Conservation (phyloP, 2,113 vertebrate genomes). For the Ptyas mucosa region DNA sequence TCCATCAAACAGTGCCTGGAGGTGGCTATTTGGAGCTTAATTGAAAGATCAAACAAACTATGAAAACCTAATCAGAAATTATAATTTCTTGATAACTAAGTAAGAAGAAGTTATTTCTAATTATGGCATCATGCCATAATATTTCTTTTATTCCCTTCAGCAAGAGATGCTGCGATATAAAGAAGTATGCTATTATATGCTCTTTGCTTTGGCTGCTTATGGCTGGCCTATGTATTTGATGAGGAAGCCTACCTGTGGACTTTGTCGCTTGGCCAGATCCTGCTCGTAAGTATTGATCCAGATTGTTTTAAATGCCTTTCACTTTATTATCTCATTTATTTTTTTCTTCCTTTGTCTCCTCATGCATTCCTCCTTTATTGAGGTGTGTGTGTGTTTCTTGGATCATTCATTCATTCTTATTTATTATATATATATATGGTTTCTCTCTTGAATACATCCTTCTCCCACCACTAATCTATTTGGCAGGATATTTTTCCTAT, state of each 20-base stretch:
- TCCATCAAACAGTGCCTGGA: not conserved
- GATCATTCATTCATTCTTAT: too few relatives aligned
- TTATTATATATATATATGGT: too few relatives aligned
- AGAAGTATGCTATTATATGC: conserved; percentile 98
- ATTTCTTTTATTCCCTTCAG: conserved; percentile 68
- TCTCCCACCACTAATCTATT: not conserved
- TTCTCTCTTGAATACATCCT: not conserved
- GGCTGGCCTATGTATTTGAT: conserved; percentile 99
- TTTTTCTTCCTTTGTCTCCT: not conserved
- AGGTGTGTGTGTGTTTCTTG: not conserved
- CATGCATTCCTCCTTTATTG: not conserved
- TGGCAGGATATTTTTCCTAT: not conserved
- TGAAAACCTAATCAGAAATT: accelerated
- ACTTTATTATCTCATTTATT: not conserved
- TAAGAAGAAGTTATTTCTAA: accelerated
- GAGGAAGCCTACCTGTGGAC: conserved; percentile 91
- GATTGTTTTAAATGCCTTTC: accelerated
- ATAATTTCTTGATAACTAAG: not conserved
- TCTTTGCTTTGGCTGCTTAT: conserved; percentile 95
- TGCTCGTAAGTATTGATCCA: conserved; percentile 85
- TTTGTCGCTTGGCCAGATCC: conserved; percentile 91
- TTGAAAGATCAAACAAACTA: accelerated
- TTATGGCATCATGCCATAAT: not conserved
- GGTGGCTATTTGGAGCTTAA: not conserved
- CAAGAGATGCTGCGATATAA: conserved; percentile 96